Percentiles rank a stretch among this genome's conserved stretches.
Evolutionary conservation across 2,113 vertebrate species (phyloP).

Genomic region (Caranx melampygus): DNA sequence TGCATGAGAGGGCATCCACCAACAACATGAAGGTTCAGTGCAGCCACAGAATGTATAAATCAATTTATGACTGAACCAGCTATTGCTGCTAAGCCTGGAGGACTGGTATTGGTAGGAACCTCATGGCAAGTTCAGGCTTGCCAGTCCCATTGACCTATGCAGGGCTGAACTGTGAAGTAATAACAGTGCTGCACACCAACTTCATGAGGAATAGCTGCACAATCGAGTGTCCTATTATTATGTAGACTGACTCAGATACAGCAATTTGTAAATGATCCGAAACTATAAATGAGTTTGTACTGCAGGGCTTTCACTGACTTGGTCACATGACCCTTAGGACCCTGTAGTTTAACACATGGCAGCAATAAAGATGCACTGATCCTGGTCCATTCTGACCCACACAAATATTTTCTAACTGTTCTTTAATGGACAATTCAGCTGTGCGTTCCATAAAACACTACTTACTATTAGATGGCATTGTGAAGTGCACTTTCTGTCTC

Average conservation of each 20-base stretch:
- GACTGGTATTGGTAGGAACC: constrained; percentile 25
- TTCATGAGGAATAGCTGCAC: not conserved
- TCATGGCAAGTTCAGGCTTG: constrained; percentile 27
- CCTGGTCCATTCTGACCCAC: too few relatives aligned
- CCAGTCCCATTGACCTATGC: constrained; percentile 25
- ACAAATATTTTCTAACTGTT: too few relatives aligned
- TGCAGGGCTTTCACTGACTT: not conserved
- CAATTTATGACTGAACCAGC: constrained; percentile 37
- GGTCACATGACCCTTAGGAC: not conserved
- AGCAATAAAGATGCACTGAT: not conserved
- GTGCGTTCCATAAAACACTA: too few relatives aligned
- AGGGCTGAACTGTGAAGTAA: not conserved
- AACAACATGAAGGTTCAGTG: constrained; percentile 33
- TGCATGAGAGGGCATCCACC: constrained; percentile 2
- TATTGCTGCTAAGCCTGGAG: constrained; percentile 31
- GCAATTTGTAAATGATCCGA: not conserved
- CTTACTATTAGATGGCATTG: too few relatives aligned
- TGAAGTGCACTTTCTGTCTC: too few relatives aligned
- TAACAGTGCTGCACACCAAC: constrained; percentile 3
- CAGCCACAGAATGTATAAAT: constrained; percentile 23
- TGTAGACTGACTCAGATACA: not conserved
- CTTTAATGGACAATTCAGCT: too few relatives aligned
- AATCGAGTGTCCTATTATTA: not conserved
- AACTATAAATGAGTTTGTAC: not conserved
- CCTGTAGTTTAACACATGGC: not conserved